These are phyloP conservation scores for Fabriciana adippe DNA, from an alignment of 2,888 invertebrate genomes.

Conservation along the genomic window DNA sequence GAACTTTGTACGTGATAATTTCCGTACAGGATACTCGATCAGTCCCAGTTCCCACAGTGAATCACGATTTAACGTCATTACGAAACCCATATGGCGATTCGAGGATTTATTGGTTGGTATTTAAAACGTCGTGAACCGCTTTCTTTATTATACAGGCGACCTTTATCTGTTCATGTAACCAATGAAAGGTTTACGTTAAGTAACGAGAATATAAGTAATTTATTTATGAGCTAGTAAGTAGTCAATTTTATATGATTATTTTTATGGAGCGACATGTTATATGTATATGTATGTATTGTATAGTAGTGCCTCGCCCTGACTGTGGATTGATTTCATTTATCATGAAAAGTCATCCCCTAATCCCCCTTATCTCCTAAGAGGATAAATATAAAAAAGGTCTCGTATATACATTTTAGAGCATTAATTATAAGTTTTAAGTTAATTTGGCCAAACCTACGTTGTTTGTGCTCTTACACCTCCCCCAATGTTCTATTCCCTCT, in stretches of 20 bases:
- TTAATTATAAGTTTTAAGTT: no score
- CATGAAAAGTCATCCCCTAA: no score
- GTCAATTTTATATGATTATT: no score
- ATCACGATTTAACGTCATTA: constrained; percentile 31
- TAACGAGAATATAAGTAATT: constrained; percentile 11
- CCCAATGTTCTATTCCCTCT: no score
- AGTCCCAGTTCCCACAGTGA: constrained; percentile 33
- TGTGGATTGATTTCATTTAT: no score
- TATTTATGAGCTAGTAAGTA: neutral
- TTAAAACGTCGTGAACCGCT: constrained; percentile 27
- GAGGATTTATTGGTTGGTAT: constrained; percentile 31
- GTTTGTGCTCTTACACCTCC: no score
- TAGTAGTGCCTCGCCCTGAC: neutral
- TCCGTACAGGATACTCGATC: constrained; percentile 14
- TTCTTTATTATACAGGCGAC: constrained; percentile 27
- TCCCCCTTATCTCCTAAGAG: no score
- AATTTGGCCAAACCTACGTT: no score
- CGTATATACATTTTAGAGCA: no score
- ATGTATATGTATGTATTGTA: neutral
- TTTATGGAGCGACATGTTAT: neutral
- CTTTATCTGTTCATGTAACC: constrained; percentile 21
- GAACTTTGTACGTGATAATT: neutral
- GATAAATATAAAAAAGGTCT: no score
- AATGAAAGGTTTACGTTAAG: constrained; percentile 13
- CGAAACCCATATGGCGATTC: constrained; percentile 34